Evolutionary conservation across 2,113 vertebrate species (phyloP).

Genomic region (Hydrochoerus hydrochaeris): DNA sequence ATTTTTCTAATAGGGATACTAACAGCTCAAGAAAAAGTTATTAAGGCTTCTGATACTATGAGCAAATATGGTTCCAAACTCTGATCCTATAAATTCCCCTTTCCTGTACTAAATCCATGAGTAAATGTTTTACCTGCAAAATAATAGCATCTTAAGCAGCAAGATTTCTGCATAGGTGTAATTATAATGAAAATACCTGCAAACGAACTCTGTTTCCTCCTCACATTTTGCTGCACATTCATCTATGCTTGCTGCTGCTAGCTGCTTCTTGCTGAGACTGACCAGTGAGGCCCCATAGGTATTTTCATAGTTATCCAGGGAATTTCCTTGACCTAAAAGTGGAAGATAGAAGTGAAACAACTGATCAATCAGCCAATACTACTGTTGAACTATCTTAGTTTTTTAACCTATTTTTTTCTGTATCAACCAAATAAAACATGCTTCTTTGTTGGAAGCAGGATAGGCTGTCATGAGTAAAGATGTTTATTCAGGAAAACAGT

Average conservation of each 20-base stretch:
- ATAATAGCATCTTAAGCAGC: accelerated
- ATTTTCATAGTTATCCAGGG: slow-evolving; percentile 82
- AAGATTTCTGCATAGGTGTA: accelerated
- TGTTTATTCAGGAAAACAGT: neutral
- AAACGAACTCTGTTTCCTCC: slow-evolving; percentile 82
- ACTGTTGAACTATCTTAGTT: too few species aligned
- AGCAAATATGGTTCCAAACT: neutral
- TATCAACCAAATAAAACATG: neutral
- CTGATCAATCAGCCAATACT: accelerated
- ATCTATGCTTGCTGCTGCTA: slow-evolving; percentile 48
- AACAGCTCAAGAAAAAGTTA: neutral
- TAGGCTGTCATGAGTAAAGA: accelerated
- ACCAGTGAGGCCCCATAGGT: slow-evolving; percentile 85
- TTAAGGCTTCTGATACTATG: neutral
- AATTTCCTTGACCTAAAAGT: slow-evolving; percentile 80
- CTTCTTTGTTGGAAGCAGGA: neutral
- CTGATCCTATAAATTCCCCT: neutral
- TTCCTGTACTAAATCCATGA: neutral
- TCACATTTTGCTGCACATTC: slow-evolving; percentile 86
- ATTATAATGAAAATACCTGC: slow-evolving; percentile 82
- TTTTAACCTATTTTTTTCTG: neutral
- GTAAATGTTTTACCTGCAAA: neutral
- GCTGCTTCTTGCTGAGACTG: slow-evolving; percentile 55
- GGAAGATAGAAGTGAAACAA: neutral
- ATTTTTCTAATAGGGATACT: neutral